These are phyloP conservation scores for Epinotia ramella DNA, from an alignment of 2,888 invertebrate genomes.

Conservation along the genomic window DNA sequence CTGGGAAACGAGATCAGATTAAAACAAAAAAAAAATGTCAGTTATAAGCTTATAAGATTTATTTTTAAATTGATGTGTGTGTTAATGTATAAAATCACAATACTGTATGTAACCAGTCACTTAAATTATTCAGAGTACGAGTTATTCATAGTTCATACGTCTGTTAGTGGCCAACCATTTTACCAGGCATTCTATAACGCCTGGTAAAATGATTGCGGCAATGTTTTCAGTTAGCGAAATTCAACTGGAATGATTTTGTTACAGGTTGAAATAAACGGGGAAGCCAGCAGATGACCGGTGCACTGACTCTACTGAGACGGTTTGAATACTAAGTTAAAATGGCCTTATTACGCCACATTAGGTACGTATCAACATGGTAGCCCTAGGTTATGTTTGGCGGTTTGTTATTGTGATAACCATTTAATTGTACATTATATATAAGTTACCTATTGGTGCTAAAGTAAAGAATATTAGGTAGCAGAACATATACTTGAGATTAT, in stretches of 20 bases:
- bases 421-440: background rate
- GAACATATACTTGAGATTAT: background rate
- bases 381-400: background rate
- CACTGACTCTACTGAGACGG: slow-evolving; percentile 5
- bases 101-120: too few relatives aligned
- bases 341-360: slow-evolving; percentile 6
- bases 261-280: slow-evolving; percentile 66
- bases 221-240: slow-evolving; percentile 2
- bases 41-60: too few relatives aligned
- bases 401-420: background rate
- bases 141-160: background rate
- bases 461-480: background rate
- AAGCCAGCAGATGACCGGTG: slow-evolving; percentile 61
- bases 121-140: too few relatives aligned
- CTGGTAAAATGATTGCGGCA: slow-evolving; percentile 17
- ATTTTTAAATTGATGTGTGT: too few relatives aligned
- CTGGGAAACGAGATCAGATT: too few relatives aligned
- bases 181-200: background rate
- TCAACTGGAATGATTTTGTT: slow-evolving; percentile 47
- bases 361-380: background rate
- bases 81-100: too few relatives aligned
- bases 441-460: background rate
- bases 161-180: background rate
- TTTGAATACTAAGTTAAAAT: background rate
- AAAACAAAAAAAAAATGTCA: too few relatives aligned